These are phyloP conservation scores for Xenus cinereus DNA, from an alignment of 2,113 vertebrate species.

Conservation along the genomic window DNA sequence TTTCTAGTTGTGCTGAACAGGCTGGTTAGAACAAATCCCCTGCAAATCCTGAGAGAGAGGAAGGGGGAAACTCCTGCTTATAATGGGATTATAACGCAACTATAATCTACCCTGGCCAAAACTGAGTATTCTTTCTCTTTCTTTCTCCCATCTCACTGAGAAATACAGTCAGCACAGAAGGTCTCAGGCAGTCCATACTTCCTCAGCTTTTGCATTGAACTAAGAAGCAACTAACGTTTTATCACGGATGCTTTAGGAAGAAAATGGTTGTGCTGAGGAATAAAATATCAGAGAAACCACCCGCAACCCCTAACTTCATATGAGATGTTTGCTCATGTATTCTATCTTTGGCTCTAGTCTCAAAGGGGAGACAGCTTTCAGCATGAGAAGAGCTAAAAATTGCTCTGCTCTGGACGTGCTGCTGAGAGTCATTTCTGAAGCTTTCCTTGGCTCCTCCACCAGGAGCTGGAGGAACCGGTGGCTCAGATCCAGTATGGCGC, in stretches of 20 bases:
- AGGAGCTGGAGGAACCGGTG: neutral
- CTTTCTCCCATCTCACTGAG: neutral
- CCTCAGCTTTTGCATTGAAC: neutral
- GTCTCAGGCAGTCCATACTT: neutral
- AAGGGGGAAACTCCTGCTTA: neutral
- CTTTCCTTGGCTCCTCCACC: neutral
- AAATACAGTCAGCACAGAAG: neutral
- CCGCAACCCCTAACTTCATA: neutral
- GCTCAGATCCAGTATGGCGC: neutral
- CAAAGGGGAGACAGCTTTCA: slow-evolving; percentile 4
- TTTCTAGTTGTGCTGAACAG: neutral
- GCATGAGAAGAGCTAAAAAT: slow-evolving; percentile 36
- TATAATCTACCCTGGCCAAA: neutral
- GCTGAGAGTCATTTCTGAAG: slow-evolving; percentile 1
- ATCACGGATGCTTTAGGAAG: neutral
- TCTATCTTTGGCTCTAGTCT: slow-evolving; percentile 1
- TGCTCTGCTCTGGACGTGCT: neutral
- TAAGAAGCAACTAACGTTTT: neutral
- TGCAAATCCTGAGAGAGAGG: neutral
- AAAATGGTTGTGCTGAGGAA: neutral
- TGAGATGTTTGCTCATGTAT: neutral
- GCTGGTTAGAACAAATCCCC: neutral
- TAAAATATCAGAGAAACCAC: neutral
- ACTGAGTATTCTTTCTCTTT: neutral
- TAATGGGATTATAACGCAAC: neutral